A percentile compares a stretch with the other conserved stretches of the same genome.
Conservation (phyloP, 2,113 vertebrate species). For the Hypanus sabinus region DNA sequence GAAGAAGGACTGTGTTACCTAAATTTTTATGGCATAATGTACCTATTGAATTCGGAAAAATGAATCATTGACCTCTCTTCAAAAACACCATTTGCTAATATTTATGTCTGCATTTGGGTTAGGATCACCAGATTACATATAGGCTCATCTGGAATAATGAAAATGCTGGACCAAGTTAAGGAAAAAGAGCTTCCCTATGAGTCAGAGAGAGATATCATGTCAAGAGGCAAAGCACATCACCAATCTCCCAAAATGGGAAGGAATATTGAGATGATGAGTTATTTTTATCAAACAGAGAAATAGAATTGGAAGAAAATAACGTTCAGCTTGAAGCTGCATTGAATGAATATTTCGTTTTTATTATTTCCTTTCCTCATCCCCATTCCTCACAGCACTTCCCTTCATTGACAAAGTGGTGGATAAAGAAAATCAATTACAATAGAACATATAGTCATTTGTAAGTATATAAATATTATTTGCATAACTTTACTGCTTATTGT, state of each 20-base stretch:
- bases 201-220: background rate
- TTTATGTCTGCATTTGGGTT: background rate
- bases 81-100: background rate
- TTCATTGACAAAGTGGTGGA: conserved; percentile 60
- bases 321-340: background rate
- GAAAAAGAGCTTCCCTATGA: no score
- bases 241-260: background rate
- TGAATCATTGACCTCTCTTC: background rate
- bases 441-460: conserved; percentile 49
- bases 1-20: background rate
- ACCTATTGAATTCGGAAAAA: background rate
- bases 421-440: conserved; percentile 51
- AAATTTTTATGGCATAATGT: background rate
- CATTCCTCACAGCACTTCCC: background rate
- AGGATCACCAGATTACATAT: background rate
- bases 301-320: background rate
- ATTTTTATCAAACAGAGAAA: background rate
- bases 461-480: conserved; percentile 44
- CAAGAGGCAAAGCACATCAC: background rate
- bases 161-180: background rate
- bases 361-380: background rate
- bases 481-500: background rate
- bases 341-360: background rate
- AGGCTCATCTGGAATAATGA: background rate
- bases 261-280: background rate